Base-by-base conservation (phyloP, 2,888 invertebrate species). In the Pyrochroa serraticornis region DNA sequence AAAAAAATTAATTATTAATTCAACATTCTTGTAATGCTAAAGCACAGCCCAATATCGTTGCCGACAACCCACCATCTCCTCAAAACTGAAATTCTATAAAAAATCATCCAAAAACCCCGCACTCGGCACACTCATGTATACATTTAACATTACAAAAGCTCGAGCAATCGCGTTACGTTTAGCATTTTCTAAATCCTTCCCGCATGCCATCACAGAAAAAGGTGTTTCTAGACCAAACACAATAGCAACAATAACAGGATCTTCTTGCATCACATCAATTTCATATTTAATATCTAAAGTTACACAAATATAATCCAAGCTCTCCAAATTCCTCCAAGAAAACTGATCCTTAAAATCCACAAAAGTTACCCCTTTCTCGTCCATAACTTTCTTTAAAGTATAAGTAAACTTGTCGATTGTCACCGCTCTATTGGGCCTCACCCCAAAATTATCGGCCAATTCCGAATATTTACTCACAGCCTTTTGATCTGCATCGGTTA, bases 141-240 rank as follows among this genome's bases (percentile, higher is more conserved):
- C 31, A 8, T 56, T 49, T 35, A 56, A 39, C 6, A 45, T 8
- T 2, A 6, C 7, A 14, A 49, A 49, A 43, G 44, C 30, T 14
- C 49, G 44, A 30, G 9, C 7, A 44, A 56, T 34, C 7, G 44
- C 36, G 8, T 56, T 44, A 6, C 14, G 2, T 22, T 37, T 12
- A 5, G 59, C 49, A 13, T 33, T 22, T 42, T 55, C 50, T 39
- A 42, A 31, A 34, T 32, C 53, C 3, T 6, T 3, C 30, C 65
- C 69, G 22, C 39, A 14, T n/a, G 50, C 68, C 32, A 68, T 30
- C 42, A 64, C 31, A 7, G 63, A 52, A 58, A 75, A 74, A 5
- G 75, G 73, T 1, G 71, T 70, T 38, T 75, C 75, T 7, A 67
- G 61, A 50, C 67, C 71, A 43, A 75, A 48, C 9, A 50, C 45